Percentiles rank a stretch among this genome's conserved stretches.
phyloP scores from a whole-genome alignment of 2,888 invertebrate genomes.

The Myopa tessellatipennis region DNA sequence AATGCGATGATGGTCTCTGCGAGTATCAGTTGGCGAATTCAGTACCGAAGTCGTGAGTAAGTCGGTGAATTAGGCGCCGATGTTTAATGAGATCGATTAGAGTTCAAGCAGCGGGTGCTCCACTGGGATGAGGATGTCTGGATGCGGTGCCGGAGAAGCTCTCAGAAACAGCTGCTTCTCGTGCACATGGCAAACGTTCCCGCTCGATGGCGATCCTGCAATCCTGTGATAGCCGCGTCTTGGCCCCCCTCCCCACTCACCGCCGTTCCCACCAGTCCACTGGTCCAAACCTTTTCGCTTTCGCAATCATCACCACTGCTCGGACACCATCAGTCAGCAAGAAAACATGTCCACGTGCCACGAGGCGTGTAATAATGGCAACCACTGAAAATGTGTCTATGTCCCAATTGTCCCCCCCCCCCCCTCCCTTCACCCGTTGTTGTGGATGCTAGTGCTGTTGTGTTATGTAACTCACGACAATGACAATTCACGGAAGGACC shows the following conservation, averaged over 20 bases:
- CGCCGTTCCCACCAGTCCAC: neutral
- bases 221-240: neutral
- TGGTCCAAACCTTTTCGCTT: neutral
- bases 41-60: constrained; percentile 30
- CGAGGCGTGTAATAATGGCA: neutral
- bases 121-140: too few relatives aligned
- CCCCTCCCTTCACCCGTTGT: neutral
- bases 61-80: constrained; percentile 20
- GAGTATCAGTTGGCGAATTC: constrained; percentile 19
- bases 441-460: neutral
- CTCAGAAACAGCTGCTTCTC: neutral
- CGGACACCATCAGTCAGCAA: neutral
- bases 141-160: neutral
- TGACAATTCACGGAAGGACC: constrained; percentile 55
- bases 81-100: constrained; percentile 34
- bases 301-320: neutral
- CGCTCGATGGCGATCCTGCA: neutral
- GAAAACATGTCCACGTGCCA: constrained; percentile 7
- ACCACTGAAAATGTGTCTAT: neutral
- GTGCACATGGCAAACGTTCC: neutral
- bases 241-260: neutral
- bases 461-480: constrained; percentile 53
- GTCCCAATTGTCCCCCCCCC: neutral
- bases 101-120: constrained; percentile 16
- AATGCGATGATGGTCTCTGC: constrained; percentile 5